Evolutionary conservation across 2,888 invertebrate genomes (phyloP), one percentile per base, ranked within the genome.

Genomic region (Drosophila greeni): DNA sequence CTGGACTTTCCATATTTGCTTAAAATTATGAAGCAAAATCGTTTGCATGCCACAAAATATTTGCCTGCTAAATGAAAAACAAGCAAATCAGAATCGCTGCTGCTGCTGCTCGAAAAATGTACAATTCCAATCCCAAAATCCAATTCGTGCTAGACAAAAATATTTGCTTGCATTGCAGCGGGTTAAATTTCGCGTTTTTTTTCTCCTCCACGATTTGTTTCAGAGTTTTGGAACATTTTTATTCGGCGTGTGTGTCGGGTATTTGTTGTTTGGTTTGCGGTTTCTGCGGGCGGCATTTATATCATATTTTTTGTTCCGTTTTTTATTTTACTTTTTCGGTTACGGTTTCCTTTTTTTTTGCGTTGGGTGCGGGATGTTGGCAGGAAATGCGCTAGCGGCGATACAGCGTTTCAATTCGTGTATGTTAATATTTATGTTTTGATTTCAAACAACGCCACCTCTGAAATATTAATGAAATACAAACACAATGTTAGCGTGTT

Each of bases 401-500:
- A 84, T 77, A 81, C 79, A 77, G 76, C 75, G 81, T 84, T 84
- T 84, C 85, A 84, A 84, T 84, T 84, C 84, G 76, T 80, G 83
- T 84, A 85, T 85, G 85, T 84, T 84, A 84, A 84, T 84, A 84
- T 84, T 85, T 84, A 84, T 84, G 83, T 84, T 84, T 85, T 85
- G 85, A 84, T 85, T 85, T 81, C 83, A 74, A 84, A 84, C 78
- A 85, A 82, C 75, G 75, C 74, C 85, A 84, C 79, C 79, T 85
- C 77, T 85, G 81, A 85, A 85, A 86, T 86, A 86, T 85, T 85
- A 85, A 85, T 85, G 85, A 85, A 85, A 85, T 75, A 76, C 83
- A 84, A 84, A 84, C 84, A 84, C 77, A 83, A 84, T 84, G 84
- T 82, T 85, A 82, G 81, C 80, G 70, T 76, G 64, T 56, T 56